Evolutionary conservation across 2,797 vertebrate species (phyloP), one percentile per base, ranked within the genome.

Genomic region (Sciurus vulgaris): DNA sequence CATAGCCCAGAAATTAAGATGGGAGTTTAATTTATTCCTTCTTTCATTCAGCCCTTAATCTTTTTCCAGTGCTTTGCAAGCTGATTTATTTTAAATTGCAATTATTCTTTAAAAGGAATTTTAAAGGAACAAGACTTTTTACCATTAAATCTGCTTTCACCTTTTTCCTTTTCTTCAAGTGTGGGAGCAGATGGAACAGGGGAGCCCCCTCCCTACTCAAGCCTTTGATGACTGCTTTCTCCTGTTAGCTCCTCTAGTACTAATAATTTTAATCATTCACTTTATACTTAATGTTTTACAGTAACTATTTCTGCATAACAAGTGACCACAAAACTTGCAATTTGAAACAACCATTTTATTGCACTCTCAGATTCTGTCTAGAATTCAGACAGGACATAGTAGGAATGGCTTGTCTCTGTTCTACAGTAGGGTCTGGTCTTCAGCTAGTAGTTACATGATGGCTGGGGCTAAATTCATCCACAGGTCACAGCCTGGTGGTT

Each of bases 31-130:
- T 96, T 93, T 92, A 89, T 91, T 95, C 67, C 59, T 92, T 93
- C 67, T 94, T 86, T 89, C 79, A 94, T 78, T 92, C 72, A 93
- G 41, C 4, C 11, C 44, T 92, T 95, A 76, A 56, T 92, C 81
- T 90, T 89, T 94, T 87, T 92, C 63, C 86, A 95, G 47, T 72
- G 47, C 65, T 95, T 88, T 92, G 15, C 56, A 95, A 88, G 20
- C 44, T 88, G 90, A 82, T 88, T 94, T 96, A 69, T 74, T 93
- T 96, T 89, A 92, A 91, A 89, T 94, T 92, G n/a, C 38, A 91
- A 77, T 93, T 94, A 91, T 87, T 88, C 77, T 54, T 70, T 74
- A 81, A 77, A 72, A 94, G 95, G 18, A 78, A 86, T 38, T 90
- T 82, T 91, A 89, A 96, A 94, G 76, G 56, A 95, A 74, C 7